Evolutionary conservation across 2,113 vertebrate species (phyloP), one percentile per base, ranked within the genome.

Genomic region (Rallus limicola): DNA sequence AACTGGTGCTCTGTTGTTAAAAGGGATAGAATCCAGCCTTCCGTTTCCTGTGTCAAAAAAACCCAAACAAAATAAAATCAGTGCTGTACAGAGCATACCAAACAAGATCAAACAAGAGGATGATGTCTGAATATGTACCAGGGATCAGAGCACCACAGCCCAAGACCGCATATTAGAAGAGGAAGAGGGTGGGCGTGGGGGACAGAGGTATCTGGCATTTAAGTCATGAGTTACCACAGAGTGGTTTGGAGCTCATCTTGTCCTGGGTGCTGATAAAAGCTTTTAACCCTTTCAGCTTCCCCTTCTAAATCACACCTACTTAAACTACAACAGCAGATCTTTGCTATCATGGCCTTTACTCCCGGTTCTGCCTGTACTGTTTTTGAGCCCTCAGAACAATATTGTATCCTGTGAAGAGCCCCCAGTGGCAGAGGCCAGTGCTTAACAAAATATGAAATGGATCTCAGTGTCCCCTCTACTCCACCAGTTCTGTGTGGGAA

Each of bases 21-120:
- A 99, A 98, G 96, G 98, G 98, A 93, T 98, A 98, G 96, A 99
- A 98, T 90, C 98, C 99, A 62, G 98, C 95, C 97, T 98, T 99
- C 96, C 99, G 98, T 98, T 99, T 99, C 98, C 99, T 99, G 97
- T n/a, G 85, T 96, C 46, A 93, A 93, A 88, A 88, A 93, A 95
- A 78, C 38, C 92, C 36, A 95, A 82, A 94, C 42, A 91, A 68
- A 83, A 72, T 42, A 42, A 72, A 62, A 76, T 95, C 52, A 79
- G 75, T 79, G 70, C 56, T 91, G 55, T 42, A n/a, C 13, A 34
- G 69, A 85, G 90, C 46, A 85, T 53, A 80, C 20, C 14, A 75
- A 70, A 29, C 2, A 20, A 84, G 23, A 31, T 75, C 23, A 91
- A 50, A 68, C 6, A 87, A 82, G 80, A 91, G 15, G 71, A 63